A percentile compares a stretch with the other conserved stretches of the same genome.
These are phyloP conservation scores for Masticophis lateralis DNA, from an alignment of 2,797 vertebrate genomes.

Conservation along the genomic window DNA sequence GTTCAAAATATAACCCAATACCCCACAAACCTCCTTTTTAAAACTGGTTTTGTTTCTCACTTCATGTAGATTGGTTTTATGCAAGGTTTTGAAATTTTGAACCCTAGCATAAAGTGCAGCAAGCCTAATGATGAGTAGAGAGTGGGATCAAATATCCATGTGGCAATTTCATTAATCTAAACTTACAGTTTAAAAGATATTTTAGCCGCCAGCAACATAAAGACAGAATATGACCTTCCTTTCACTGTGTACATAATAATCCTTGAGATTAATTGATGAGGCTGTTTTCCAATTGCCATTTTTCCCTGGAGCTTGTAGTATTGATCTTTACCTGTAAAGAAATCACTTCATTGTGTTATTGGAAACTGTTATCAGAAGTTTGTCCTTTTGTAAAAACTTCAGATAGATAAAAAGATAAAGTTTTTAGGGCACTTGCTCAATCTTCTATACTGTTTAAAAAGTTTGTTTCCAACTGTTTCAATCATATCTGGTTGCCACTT, in stretches of 20 bases:
- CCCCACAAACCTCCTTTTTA: too few species aligned
- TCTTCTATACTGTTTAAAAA: constrained; percentile 5
- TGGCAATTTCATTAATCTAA: constrained; percentile 43
- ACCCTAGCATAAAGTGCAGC: not conserved
- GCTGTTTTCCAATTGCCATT: constrained; percentile 53
- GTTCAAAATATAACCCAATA: not conserved
- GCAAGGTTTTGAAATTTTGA: not conserved
- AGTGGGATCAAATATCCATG: constrained; percentile 36
- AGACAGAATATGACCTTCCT: constrained; percentile 21
- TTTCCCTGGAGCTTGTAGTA: constrained; percentile 35
- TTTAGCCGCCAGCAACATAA: constrained; percentile 37
- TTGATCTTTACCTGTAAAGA: constrained; percentile 36
- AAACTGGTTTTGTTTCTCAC: not conserved
- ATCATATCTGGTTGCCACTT: constrained; percentile 12
- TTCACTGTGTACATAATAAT: constrained; percentile 33
- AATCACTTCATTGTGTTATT: constrained; percentile 54
- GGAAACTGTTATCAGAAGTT: constrained; percentile 42
- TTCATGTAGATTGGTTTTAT: not conserved
- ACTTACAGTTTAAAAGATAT: constrained; percentile 27
- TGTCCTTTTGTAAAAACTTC: constrained; percentile 10
- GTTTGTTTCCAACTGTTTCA: constrained; percentile 25
- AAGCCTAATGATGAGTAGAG: not conserved
- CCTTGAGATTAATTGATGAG: constrained; percentile 47
- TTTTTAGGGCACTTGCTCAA: constrained; percentile 20
- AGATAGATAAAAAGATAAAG: constrained; percentile 31